Percentiles rank a stretch among this genome's conserved stretches.
phyloP scores from a whole-genome alignment of 2,113 vertebrate genomes.

The Mesitornis unicolor region DNA sequence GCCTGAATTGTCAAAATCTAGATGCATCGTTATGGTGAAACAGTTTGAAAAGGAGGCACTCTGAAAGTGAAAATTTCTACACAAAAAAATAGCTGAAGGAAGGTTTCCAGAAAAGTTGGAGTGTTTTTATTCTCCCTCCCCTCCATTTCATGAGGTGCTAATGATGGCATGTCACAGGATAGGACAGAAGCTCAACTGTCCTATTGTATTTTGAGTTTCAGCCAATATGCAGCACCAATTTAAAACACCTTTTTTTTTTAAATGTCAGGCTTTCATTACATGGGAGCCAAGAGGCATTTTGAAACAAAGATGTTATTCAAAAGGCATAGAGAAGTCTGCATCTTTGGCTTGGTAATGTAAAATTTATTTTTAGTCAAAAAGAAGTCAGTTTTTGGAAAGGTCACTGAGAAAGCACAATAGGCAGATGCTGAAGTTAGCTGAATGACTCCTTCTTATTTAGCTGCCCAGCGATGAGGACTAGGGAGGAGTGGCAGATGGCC shows the following conservation, averaged over 20 bases:
- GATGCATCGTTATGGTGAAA: background rate
- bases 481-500: background rate
- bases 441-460: background rate
- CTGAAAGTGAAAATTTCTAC: background rate
- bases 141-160: background rate
- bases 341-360: background rate
- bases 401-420: background rate
- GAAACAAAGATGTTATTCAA: conserved; percentile 13
- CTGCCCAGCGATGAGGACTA: background rate
- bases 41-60: background rate
- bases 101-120: background rate
- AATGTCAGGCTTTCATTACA: background rate
- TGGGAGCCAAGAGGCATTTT: background rate
- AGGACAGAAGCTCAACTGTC: background rate
- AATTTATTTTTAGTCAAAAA: conserved; percentile 1
- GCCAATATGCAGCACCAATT: background rate
- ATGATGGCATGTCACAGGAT: background rate
- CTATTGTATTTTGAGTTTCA: background rate
- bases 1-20: background rate
- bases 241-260: background rate
- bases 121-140: background rate
- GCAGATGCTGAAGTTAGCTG: background rate
- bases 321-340: background rate
- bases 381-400: background rate
- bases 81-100: background rate